phyloP scores from a whole-genome alignment of 1,140 invertebrate genomes.

The Sminthurides bifidus region DNA sequence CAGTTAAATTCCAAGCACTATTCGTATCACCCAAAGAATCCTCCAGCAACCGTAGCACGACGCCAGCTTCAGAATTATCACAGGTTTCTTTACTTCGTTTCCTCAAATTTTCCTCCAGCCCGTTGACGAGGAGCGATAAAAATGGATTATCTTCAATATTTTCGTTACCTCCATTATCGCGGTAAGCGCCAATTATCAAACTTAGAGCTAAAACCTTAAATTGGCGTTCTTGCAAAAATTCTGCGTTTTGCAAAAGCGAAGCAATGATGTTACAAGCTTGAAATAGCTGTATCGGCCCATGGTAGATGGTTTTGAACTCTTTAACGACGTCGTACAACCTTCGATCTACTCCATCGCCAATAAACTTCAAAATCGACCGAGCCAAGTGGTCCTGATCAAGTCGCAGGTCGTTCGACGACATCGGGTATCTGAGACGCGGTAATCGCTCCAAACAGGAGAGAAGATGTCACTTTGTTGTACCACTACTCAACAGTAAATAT shows the following conservation, averaged over 20 bases:
- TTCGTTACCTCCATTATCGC: constrained; percentile 62
- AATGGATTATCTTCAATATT: constrained; percentile 57
- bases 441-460: too few relatives aligned
- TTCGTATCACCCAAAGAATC: not conserved
- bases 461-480: too few relatives aligned
- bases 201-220: constrained; percentile 50
- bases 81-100: not conserved
- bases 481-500: too few relatives aligned
- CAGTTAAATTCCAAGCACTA: not conserved
- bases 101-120: constrained; percentile 42
- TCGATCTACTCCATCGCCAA: not conserved
- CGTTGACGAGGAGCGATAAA: constrained; percentile 51
- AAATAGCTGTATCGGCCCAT: not conserved
- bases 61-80: not conserved
- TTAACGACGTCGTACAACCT: too few relatives aligned
- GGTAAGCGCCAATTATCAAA: constrained; percentile 46
- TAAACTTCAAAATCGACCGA: not conserved
- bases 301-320: not conserved
- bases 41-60: not conserved
- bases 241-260: constrained; percentile 55
- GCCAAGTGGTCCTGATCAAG: too few relatives aligned
- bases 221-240: constrained; percentile 51
- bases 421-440: too few relatives aligned
- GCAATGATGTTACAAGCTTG: constrained; percentile 50
- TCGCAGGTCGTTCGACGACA: too few relatives aligned